Conservation (phyloP, 2,797 vertebrate species). For the Pagetopsis macropterus region DNA sequence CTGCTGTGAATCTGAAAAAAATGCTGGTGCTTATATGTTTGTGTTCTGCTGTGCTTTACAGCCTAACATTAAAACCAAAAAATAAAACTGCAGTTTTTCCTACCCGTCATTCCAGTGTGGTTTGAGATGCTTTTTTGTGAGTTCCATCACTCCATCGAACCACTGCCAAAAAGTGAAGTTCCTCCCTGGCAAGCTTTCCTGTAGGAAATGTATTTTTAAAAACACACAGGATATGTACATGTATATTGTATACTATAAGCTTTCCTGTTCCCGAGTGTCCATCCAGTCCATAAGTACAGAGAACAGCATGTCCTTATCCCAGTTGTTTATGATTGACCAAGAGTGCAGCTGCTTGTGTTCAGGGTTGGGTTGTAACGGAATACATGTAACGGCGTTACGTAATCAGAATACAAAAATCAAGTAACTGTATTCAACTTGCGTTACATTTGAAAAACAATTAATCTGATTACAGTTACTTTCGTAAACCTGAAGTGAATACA, state of each 20-base stretch:
- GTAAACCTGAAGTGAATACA: too few relatives aligned
- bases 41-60: constrained; percentile 33
- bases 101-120: constrained; percentile 99
- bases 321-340: constrained; percentile 20
- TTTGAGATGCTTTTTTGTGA: constrained; percentile 93
- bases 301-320: constrained; percentile 20
- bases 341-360: constrained; percentile 4
- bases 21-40: constrained; percentile 2
- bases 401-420: too few relatives aligned
- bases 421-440: too few relatives aligned
- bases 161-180: constrained; percentile 99
- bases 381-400: too few relatives aligned
- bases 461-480: too few relatives aligned
- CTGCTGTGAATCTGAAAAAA: constrained; percentile 23
- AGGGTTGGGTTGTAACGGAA: too few relatives aligned
- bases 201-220: constrained; percentile 9
- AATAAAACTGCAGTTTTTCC: constrained; percentile 40
- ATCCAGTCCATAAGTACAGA: constrained; percentile 23
- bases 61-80: constrained; percentile 38
- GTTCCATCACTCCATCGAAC: constrained; percentile 99
- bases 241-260: constrained; percentile 1
- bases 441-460: too few relatives aligned
- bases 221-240: not conserved
- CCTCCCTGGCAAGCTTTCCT: constrained; percentile 96
- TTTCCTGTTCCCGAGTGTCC: constrained; percentile 10